These are phyloP conservation scores for Bombus haemorrhoidalis DNA, from an alignment of 1,140 invertebrate genomes.

Conservation along the genomic window DNA sequence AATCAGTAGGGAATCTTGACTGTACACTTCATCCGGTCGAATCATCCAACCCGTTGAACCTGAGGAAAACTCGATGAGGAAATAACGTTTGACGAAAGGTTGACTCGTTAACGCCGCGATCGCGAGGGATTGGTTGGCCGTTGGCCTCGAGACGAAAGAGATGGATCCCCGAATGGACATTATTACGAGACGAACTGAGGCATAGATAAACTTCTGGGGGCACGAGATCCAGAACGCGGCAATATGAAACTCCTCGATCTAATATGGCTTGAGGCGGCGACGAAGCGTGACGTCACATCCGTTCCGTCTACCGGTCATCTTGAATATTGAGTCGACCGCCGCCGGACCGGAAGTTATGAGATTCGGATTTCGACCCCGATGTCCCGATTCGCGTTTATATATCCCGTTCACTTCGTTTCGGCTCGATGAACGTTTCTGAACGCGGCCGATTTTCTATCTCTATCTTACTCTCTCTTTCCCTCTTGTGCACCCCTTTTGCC, in stretches of 20 bases:
- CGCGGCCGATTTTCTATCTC: constrained; percentile 50
- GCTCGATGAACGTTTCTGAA: constrained; percentile 57
- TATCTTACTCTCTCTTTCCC: not conserved
- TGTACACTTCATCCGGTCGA: not conserved
- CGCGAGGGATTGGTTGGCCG: not conserved
- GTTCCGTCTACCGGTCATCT: constrained; percentile 79
- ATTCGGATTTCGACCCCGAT: constrained; percentile 77
- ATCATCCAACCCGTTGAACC: not conserved
- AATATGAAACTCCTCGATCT: constrained; percentile 81
- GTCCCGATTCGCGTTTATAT: constrained; percentile 71
- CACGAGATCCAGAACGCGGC: constrained; percentile 72
- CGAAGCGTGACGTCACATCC: constrained; percentile 82
- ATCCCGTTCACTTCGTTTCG: constrained; percentile 67
- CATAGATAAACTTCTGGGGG: constrained; percentile 74
- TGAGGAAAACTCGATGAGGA: not conserved
- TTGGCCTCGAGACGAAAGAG: not conserved
- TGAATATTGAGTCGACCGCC: constrained; percentile 82
- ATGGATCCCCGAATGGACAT: constrained; percentile 66
- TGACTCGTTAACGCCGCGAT: constrained; percentile 25
- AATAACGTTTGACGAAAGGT: constrained; percentile 15
- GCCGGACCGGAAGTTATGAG: constrained; percentile 81
- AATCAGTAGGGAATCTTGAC: not conserved
- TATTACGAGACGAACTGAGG: constrained; percentile 75
- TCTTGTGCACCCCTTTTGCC: not conserved
- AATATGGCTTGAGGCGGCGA: constrained; percentile 81